Conservation (phyloP, 2,888 invertebrate genomes). For the Drosophila phalerata region DNA sequence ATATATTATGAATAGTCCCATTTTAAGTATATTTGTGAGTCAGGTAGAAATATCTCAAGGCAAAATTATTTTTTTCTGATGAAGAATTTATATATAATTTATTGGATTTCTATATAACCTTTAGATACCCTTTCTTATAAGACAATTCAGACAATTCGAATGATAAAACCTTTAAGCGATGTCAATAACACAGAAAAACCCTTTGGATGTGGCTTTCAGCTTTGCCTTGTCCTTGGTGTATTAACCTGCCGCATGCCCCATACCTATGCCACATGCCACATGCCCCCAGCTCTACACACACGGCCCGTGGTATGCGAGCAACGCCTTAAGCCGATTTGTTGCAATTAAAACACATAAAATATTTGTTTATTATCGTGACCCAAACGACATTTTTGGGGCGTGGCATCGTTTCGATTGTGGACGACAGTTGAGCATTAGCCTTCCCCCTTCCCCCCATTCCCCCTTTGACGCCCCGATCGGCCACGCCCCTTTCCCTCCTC, state of each 20-base stretch:
- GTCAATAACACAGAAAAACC: slow-evolving; percentile 39
- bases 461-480: not conserved
- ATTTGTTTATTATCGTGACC: slow-evolving; percentile 57
- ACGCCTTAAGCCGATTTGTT: slow-evolving; percentile 60
- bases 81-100: no score
- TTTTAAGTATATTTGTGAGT: no score
- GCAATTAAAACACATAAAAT: slow-evolving; percentile 61
- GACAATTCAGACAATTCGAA: not conserved
- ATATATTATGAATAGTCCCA: no score
- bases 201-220: slow-evolving; percentile 39
- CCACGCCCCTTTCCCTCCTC: slow-evolving; percentile 1
- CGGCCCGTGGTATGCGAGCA: slow-evolving; percentile 7
- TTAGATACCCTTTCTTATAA: no score
- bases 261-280: slow-evolving; percentile 24
- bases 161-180: slow-evolving; percentile 32
- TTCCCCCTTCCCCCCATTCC: not conserved
- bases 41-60: no score
- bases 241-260: slow-evolving; percentile 13
- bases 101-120: no score
- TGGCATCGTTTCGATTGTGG: slow-evolving; percentile 17
- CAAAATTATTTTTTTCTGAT: no score
- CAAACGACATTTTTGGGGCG: slow-evolving; percentile 45
- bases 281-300: slow-evolving; percentile 1
- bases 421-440: slow-evolving; percentile 9
- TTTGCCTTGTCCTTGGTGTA: slow-evolving; percentile 21